phyloP scores from a whole-genome alignment of 2,113 vertebrate genomes.

The Tragelaphus strepsiceros region DNA sequence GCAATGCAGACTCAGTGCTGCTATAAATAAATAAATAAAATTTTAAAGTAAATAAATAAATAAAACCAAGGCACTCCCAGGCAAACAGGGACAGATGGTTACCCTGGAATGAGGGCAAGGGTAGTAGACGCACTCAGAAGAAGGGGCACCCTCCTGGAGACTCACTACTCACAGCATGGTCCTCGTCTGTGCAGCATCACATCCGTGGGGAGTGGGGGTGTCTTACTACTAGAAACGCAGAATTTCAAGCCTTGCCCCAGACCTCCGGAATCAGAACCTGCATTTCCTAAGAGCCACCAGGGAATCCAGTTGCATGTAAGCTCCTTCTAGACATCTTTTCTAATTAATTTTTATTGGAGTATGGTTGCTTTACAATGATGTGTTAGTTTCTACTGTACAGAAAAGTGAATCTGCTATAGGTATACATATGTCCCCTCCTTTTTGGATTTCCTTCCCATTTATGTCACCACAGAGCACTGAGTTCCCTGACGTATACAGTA shows the following conservation, averaged over 20 bases:
- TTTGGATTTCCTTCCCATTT: not conserved
- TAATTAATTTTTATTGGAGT: not conserved
- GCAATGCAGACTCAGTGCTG: not conserved
- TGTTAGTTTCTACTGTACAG: not conserved
- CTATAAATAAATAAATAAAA: not conserved
- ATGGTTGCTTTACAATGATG: not conserved
- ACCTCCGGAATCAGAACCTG: not conserved
- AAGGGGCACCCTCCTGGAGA: not conserved
- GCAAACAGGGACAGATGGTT: not conserved
- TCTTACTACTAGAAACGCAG: not conserved
- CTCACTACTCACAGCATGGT: accelerated
- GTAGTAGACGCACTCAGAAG: not conserved
- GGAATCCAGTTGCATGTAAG: not conserved
- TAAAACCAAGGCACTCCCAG: not conserved
- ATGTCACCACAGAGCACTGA: not conserved
- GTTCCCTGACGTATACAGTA: not conserved
- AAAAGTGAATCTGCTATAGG: not conserved
- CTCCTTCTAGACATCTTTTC: not conserved
- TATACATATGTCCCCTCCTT: not conserved
- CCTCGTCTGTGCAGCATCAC: accelerated
- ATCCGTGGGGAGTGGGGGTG: accelerated
- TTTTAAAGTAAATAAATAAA: not conserved
- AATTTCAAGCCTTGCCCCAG: not conserved
- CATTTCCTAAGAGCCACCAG: not conserved
- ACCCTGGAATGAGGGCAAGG: not conserved